These are phyloP conservation scores for Drosophila prosaltans DNA, from an alignment of 1,140 invertebrate genomes.

Conservation along the genomic window DNA sequence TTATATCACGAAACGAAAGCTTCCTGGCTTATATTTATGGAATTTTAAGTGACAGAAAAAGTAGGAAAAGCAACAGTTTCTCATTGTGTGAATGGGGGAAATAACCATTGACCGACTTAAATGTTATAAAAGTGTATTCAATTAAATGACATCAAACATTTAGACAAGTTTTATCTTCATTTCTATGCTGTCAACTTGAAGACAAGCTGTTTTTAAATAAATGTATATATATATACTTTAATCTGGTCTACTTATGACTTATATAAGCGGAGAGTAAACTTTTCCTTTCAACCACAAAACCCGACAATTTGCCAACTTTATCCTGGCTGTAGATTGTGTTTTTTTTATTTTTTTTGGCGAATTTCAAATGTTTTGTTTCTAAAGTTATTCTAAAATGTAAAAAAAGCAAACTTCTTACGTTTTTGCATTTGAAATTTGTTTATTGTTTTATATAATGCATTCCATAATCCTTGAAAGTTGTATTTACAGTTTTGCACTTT, in stretches of 20 bases:
- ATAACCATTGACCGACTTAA: neutral
- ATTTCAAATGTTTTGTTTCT: neutral
- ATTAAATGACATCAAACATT: too few relatives aligned
- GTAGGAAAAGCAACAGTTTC: constrained; percentile 30
- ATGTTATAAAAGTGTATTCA: too few relatives aligned
- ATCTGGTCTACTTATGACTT: neutral
- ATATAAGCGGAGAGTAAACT: neutral
- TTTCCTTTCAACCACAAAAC: neutral
- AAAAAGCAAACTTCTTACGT: neutral
- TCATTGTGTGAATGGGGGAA: neutral
- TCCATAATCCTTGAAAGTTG: neutral
- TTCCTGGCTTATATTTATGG: constrained; percentile 8
- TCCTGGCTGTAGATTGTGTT: neutral
- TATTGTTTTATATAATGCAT: neutral
- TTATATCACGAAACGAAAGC: constrained; percentile 17
- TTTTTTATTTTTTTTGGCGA: neutral
- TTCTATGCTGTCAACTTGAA: too few relatives aligned
- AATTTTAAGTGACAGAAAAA: neutral
- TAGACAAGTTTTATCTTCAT: too few relatives aligned
- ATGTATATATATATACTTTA: too few relatives aligned
- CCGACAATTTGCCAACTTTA: neutral
- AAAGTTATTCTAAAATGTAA: neutral
- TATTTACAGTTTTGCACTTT: neutral
- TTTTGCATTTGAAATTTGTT: constrained; percentile 6
- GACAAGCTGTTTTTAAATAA: too few relatives aligned